Conservation (phyloP, 2,888 invertebrate species). For the Xestoiulus laeticollis region DNA sequence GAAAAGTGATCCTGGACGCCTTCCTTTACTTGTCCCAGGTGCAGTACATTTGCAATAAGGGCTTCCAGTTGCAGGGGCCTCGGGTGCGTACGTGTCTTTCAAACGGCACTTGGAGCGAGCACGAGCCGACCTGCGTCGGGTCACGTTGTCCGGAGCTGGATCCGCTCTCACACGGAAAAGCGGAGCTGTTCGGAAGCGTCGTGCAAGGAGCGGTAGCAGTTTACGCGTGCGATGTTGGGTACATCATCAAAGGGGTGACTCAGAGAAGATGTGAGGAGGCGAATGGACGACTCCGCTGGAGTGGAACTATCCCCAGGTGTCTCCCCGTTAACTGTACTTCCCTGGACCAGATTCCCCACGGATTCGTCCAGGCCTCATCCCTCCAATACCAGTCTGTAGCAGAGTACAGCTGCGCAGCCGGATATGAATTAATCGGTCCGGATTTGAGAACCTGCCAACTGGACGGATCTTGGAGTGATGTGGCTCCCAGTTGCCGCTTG, state of each 20-base stretch:
- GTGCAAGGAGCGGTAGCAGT: conserved; percentile 52
- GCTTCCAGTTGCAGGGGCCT: conserved; percentile 59
- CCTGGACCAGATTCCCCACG: conserved; percentile 50
- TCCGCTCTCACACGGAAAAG: conserved; percentile 24
- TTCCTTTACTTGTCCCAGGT: conserved; percentile 54
- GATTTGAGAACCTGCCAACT: conserved; percentile 66
- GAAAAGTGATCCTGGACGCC: conserved; percentile 54
- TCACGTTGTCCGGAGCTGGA: conserved; percentile 59
- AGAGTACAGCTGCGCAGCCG: conserved; percentile 55
- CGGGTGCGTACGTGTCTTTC: conserved; percentile 60
- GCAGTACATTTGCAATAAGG: conserved; percentile 60
- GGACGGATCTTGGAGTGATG: conserved; percentile 69
- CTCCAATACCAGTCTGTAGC: conserved; percentile 52
- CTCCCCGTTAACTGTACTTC: conserved; percentile 59
- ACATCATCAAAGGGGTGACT: conserved; percentile 51
- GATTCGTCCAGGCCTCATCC: background rate
- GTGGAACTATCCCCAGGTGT: conserved; percentile 60
- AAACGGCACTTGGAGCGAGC: conserved; percentile 61
- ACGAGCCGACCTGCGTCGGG: conserved; percentile 60
- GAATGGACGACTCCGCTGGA: conserved; percentile 60
- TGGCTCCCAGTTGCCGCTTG: conserved; percentile 64
- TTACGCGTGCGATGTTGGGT: conserved; percentile 56
- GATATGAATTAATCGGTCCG: conserved; percentile 54
- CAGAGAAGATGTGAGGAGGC: conserved; percentile 57
- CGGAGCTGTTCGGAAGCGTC: background rate